These are phyloP conservation scores for Augiades crinisus DNA, from an alignment of 2,888 invertebrate genomes.

Conservation along the genomic window DNA sequence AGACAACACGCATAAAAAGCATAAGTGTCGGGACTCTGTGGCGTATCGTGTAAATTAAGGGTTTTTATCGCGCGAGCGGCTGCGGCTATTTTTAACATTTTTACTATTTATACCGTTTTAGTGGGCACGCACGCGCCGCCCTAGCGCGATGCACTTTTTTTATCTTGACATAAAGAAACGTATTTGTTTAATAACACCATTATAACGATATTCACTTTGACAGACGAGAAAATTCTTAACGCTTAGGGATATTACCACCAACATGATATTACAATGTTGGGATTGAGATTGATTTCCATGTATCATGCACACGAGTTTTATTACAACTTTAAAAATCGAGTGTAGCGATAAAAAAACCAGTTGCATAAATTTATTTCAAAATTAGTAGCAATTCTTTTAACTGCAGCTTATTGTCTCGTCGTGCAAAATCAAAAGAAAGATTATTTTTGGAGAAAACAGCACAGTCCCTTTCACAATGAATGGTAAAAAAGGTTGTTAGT, in stretches of 20 bases:
- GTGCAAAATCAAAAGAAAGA: conserved; percentile 35
- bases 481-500: conserved; percentile 64
- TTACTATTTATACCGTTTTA: conserved; percentile 56
- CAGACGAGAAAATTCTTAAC: conserved; percentile 24
- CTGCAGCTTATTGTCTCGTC: conserved; percentile 14
- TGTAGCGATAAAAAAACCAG: background rate
- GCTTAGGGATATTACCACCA: background rate
- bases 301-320: no score
- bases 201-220: conserved; percentile 47
- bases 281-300: no score
- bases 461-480: conserved; percentile 59
- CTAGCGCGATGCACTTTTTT: conserved; percentile 51
- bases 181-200: conserved; percentile 43
- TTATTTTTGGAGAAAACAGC: conserved; percentile 49
- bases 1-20: conserved; percentile 78
- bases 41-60: conserved; percentile 75
- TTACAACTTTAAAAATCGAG: no score
- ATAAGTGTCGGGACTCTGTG: conserved; percentile 69
- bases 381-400: conserved; percentile 5
- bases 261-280: background rate
- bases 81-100: conserved; percentile 69
- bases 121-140: conserved; percentile 70
- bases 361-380: background rate
- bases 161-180: conserved; percentile 50
- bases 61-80: conserved; percentile 68